Conservation (phyloP, 2,888 invertebrate species). For the Macaria notata region DNA sequence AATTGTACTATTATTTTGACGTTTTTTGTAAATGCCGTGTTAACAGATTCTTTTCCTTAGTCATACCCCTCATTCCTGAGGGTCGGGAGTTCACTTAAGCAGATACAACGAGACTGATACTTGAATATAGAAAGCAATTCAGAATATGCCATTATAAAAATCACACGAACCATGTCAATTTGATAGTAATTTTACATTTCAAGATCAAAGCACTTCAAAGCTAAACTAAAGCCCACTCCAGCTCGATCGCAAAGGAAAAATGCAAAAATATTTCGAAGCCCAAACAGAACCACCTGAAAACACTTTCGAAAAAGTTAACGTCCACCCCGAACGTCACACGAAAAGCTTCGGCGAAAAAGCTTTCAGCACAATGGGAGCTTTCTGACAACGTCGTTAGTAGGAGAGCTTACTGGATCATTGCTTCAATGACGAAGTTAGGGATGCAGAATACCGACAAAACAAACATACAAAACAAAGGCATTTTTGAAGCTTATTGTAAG, state of each 20-base stretch:
- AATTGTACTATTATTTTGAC: too few relatives aligned
- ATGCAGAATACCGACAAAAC: conserved; percentile 4
- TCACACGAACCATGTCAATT: neutral
- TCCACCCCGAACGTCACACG: conserved; percentile 19
- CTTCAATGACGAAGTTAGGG: conserved; percentile 8
- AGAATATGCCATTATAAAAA: neutral
- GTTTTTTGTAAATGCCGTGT: too few relatives aligned
- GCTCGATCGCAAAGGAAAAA: neutral
- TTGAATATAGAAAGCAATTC: too few relatives aligned
- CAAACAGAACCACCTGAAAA: conserved; percentile 17
- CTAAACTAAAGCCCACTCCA: too few relatives aligned
- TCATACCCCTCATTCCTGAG: too few relatives aligned
- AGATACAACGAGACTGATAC: too few relatives aligned
- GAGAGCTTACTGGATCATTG: conserved; percentile 21
- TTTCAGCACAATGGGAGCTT: conserved; percentile 19
- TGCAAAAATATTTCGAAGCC: conserved; percentile 11
- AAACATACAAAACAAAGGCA: conserved; percentile 3
- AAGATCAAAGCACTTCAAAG: too few relatives aligned
- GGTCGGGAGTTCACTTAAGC: too few relatives aligned
- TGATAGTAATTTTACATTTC: too few relatives aligned
- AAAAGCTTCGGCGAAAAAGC: conserved; percentile 24
- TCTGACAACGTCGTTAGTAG: conserved; percentile 19
- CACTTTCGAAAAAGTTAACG: conserved; percentile 16
- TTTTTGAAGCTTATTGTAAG: too few relatives aligned
- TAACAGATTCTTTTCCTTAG: too few relatives aligned